A percentile compares a stretch with the other conserved stretches of the same genome.
phyloP scores from a whole-genome alignment of 2,888 invertebrate genomes.

The Drosophila borealis region DNA sequence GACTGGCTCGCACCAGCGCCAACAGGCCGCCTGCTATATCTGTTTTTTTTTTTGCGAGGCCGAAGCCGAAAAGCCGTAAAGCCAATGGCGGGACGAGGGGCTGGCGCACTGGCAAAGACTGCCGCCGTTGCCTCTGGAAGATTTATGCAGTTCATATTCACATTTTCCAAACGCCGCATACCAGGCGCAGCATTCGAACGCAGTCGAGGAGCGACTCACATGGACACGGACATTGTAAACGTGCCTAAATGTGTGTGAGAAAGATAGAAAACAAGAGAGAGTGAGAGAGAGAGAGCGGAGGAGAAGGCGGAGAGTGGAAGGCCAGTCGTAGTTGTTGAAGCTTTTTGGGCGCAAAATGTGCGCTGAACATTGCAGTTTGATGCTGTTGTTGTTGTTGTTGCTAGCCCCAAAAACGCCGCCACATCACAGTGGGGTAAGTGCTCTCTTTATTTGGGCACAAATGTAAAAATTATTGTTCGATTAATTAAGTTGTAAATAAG shows the following conservation, averaged over 20 bases:
- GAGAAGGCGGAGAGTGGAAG: slow-evolving; percentile 21
- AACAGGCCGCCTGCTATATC: slow-evolving; percentile 55
- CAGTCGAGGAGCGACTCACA: slow-evolving; percentile 41
- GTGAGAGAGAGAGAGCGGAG: slow-evolving; percentile 10
- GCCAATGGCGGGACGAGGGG: slow-evolving; percentile 49
- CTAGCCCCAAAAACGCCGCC: slow-evolving; percentile 25
- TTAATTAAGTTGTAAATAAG: too few relatives aligned
- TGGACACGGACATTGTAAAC: slow-evolving; percentile 52
- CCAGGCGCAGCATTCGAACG: slow-evolving; percentile 75
- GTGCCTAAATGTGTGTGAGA: slow-evolving; percentile 51
- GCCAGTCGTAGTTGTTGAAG: slow-evolving; percentile 69
- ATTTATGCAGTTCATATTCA: slow-evolving; percentile 84
- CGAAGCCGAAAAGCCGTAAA: slow-evolving; percentile 80
- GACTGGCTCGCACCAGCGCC: slow-evolving; percentile 57
- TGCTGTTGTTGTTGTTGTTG: slow-evolving; percentile 38
- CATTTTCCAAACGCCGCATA: slow-evolving; percentile 81
- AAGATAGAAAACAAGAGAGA: slow-evolving; percentile 1
- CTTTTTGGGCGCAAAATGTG: slow-evolving; percentile 61
- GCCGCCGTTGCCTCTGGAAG: slow-evolving; percentile 80
- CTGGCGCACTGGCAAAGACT: slow-evolving; percentile 72
- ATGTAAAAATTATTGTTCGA: too few relatives aligned
- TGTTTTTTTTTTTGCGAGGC: slow-evolving; percentile 35
- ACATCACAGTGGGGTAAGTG: slow-evolving; percentile 49
- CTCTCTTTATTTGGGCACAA: neutral
- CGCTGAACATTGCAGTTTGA: slow-evolving; percentile 71